These are phyloP conservation scores for Coturnix japonica DNA, from an alignment of 2,113 vertebrate species.

Conservation along the genomic window DNA sequence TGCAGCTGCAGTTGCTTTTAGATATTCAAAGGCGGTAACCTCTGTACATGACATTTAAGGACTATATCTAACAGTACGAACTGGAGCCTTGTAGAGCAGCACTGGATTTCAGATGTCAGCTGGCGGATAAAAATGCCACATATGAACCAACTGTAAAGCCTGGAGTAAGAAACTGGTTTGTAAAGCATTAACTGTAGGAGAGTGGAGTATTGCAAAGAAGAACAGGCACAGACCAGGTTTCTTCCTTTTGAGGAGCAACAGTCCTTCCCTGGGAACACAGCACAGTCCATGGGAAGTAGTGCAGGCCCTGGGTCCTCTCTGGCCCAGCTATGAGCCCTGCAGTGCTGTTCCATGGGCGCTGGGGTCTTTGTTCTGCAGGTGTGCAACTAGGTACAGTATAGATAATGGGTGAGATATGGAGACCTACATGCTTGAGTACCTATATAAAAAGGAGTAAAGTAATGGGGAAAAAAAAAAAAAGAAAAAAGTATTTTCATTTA, in stretches of 20 bases:
- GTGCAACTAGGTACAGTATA: neutral
- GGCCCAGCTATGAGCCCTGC: too few relatives aligned
- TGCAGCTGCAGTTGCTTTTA: slow-evolving; percentile 65
- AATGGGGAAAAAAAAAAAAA: neutral
- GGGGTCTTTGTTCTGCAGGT: slow-evolving; percentile 33
- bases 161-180: neutral
- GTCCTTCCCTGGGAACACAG: too few relatives aligned
- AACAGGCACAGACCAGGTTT: accelerated
- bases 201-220: neutral
- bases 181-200: neutral
- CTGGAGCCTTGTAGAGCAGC: neutral
- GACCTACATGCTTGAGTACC: neutral
- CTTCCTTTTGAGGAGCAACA: neutral
- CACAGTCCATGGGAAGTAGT: too few relatives aligned
- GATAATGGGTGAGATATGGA: slow-evolving; percentile 10
- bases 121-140: neutral
- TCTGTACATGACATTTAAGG: slow-evolving; percentile 33
- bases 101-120: neutral
- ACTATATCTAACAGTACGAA: slow-evolving; percentile 40
- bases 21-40: slow-evolving; percentile 36
- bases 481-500: neutral
- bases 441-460: neutral
- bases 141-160: slow-evolving; percentile 22
- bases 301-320: too few relatives aligned
- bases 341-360: too few relatives aligned